Evolutionary conservation across 2,888 invertebrate genomes (phyloP), one percentile per base, ranked within the genome.

Genomic region (Lasioglossum figueresi): DNA sequence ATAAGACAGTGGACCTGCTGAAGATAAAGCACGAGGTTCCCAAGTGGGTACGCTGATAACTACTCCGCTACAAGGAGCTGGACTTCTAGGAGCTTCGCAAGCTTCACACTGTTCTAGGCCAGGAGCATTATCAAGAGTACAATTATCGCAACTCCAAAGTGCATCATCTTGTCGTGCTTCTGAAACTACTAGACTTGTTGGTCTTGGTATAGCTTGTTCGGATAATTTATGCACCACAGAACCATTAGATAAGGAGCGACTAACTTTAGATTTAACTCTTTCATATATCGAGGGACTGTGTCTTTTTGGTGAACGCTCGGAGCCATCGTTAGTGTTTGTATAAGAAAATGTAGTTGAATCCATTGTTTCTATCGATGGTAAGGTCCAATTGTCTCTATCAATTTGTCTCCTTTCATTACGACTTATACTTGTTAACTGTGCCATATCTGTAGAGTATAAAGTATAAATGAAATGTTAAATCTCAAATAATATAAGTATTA

Each of bases 71-170:
- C 95, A 94, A 48, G 94, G 93, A 31, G 95, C 95, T 73, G 96
- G 96, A 80, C 95, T 95, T 89, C 96, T 95, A 0, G 97, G 97
- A 0, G 97, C 96, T 90, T 97, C 96, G 92, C 98, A 98, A 0
- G 97, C 97, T 91, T 97, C 97, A 94, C 98, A 98, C 84, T 97
- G 96, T 10, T 96, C 96, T 85, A 96, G 95, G 45, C 96, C 96
- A 0, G 96, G 96, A 77, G 96, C 96, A 95, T 98, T 98, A 89
- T 97, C 96, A 56, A 98, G 95, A 0, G 98, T 98, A 93, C 98
- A 98, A 91, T 97, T 96, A 90, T 96, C 96, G 92, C 97, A 97
- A 23, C 97, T 96, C 97, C 97, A 97, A 76, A 94, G 91, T 31
- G 92, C 92, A 63, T 94, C 94, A 16, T 90, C 88, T 14, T 92